A percentile compares a stretch with the other conserved stretches of the same genome.
These are phyloP conservation scores for Thaleichthys pacificus DNA, from an alignment of 2,797 vertebrate genomes.

Conservation along the genomic window DNA sequence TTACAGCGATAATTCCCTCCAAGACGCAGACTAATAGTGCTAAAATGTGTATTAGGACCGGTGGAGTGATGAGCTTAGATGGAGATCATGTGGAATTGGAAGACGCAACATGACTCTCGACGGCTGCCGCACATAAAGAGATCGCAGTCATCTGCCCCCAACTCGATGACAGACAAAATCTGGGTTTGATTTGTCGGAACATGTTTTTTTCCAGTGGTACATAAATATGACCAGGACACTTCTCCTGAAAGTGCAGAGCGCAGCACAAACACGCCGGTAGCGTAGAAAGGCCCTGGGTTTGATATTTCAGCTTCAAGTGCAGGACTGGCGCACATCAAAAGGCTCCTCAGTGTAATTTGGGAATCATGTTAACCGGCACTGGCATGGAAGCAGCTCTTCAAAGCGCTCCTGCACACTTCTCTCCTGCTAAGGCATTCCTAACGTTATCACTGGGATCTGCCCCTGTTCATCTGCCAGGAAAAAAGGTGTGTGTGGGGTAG, in stretches of 20 bases:
- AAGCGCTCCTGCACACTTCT: slow-evolving; percentile 8
- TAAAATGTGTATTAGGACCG: slow-evolving; percentile 2
- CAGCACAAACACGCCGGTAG: not conserved
- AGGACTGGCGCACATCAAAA: slow-evolving; percentile 21
- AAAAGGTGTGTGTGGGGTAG: slow-evolving; percentile 1
- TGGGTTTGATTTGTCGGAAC: slow-evolving; percentile 23
- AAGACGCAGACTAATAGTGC: not conserved
- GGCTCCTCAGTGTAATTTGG: slow-evolving; percentile 12
- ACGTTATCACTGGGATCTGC: slow-evolving; percentile 13
- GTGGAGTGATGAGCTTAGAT: slow-evolving; percentile 26
- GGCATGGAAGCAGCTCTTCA: slow-evolving; percentile 6
- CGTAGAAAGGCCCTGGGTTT: not conserved
- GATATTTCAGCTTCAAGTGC: slow-evolving; percentile 4
- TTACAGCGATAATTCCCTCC: not conserved
- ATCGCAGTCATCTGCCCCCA: slow-evolving; percentile 3
- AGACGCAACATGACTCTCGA: slow-evolving; percentile 1
- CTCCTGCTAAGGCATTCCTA: slow-evolving; percentile 6
- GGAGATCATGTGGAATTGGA: slow-evolving; percentile 22
- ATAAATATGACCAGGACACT: not conserved
- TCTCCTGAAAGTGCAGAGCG: not conserved
- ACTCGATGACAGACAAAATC: slow-evolving; percentile 12
- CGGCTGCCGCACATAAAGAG: not conserved
- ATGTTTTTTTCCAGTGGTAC: slow-evolving; percentile 4
- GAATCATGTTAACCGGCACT: slow-evolving; percentile 20
- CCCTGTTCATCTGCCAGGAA: not conserved